Evolutionary conservation across 1,140 invertebrate genomes (phyloP), one percentile per base, ranked within the genome.

Genomic region (Araneus ventricosus): DNA sequence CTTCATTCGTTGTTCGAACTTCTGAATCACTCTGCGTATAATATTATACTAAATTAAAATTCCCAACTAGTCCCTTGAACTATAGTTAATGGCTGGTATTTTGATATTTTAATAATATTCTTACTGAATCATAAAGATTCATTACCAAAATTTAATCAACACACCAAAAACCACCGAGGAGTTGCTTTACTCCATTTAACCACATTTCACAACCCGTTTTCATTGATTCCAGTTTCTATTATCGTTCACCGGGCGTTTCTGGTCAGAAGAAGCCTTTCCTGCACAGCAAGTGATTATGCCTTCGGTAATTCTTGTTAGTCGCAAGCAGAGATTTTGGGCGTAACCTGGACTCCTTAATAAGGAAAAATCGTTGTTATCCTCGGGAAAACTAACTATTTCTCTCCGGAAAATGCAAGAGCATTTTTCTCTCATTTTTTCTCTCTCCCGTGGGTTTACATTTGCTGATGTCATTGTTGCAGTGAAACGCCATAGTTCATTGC

Each of bases 291-390:
- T 41, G 41, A 45, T 82, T 82, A 41, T 82, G 8, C 27, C 24
- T 10, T 14, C 24, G 22, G 39, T 45, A 82, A 82, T 82, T 45
- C 80, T 82, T 82, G 80, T 82, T 82, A 52, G 80, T 39, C 80
- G 10, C 80, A 82, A 45, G 39, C 39, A 82, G 80, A 45, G 80
- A 82, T 52, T 82, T 82, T 82, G 80, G 80, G 80, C 39, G 80
- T 82, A 45, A 41, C 80, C 80, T 14, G 14, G 37, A 52, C 41
- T 82, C 8, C n/a, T 45, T 82, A 82, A 82, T 45, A 39, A 82
- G 41, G 24, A 82, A 82, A n/a, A 82, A 82, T 82, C 80, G 24
- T 52, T 45, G 41, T 27, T 45, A 52, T 82, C 39, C 17, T 45
- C 24, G 39, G 41, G 8, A 30, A 6, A 1, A 41, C 45, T 82